A percentile compares a stretch with the other conserved stretches of the same genome.
Evolutionary conservation across 2,113 vertebrate genomes (phyloP).

Genomic region (Catharus minimus): DNA sequence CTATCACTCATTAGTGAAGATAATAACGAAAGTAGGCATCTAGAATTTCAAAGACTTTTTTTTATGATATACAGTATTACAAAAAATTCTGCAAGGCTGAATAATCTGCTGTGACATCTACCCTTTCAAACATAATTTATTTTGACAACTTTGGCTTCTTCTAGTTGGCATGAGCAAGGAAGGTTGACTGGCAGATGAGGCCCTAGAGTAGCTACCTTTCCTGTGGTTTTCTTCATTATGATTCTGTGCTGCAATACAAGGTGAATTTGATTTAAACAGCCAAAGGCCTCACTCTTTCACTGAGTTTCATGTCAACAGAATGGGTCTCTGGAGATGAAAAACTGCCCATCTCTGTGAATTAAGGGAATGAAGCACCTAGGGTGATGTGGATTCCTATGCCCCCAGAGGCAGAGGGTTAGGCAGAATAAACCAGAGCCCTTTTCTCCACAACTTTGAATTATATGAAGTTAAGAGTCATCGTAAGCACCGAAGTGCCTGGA

Average conservation of each 20-base stretch:
- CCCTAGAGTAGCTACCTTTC: neutral
- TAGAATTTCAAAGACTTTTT: neutral
- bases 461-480: neutral
- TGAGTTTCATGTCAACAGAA: neutral
- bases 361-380: rapidly evolving
- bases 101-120: constrained; percentile 9
- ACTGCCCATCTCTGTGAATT: neutral
- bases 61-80: neutral
- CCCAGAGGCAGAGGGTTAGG: neutral
- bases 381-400: rapidly evolving
- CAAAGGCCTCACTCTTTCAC: neutral
- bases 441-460: neutral
- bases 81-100: constrained; percentile 1
- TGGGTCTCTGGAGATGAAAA: neutral
- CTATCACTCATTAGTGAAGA: neutral
- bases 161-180: neutral
- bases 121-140: constrained; percentile 20
- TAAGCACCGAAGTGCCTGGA: neutral
- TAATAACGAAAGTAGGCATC: neutral
- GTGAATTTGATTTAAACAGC: neutral
- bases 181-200: neutral
- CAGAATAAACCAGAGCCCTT: neutral
- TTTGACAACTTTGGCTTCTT: neutral
- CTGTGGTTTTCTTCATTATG: constrained; percentile 17
- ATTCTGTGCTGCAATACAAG: neutral